These are phyloP conservation scores for Pterostichus madidus DNA, from an alignment of 2,888 invertebrate genomes.

Conservation along the genomic window DNA sequence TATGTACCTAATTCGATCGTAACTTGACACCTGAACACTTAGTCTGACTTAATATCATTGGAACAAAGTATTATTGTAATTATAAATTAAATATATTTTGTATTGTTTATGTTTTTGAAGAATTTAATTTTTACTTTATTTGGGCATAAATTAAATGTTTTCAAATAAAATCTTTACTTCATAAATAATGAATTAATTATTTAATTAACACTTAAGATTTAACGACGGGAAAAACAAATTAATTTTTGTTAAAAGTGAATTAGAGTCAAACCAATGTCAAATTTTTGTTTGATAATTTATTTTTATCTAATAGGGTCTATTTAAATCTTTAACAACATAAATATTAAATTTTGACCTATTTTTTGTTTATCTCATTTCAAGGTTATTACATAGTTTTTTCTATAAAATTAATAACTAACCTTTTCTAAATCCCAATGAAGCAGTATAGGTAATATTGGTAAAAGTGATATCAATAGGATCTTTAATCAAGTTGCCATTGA, in stretches of 20 bases:
- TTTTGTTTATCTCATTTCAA: not conserved
- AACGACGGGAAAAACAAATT: not conserved
- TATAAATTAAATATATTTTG: no score
- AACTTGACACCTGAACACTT: no score
- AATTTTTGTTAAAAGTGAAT: not conserved
- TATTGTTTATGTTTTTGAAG: no score
- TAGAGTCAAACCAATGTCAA: not conserved
- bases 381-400: no score
- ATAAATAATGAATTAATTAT: no score
- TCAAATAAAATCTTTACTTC: no score
- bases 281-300: not conserved
- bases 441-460: constrained; percentile 86
- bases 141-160: no score
- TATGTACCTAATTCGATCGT: no score
- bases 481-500: constrained; percentile 65
- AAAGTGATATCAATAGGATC: constrained; percentile 84
- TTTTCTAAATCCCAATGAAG: constrained; percentile 85
- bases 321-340: not conserved
- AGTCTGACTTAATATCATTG: no score
- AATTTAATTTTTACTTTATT: no score
- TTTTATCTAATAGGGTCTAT: not conserved
- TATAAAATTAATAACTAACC: constrained; percentile 78
- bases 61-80: no score
- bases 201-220: no score
- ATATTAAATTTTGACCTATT: not conserved